These are phyloP conservation scores for Lates calcarifer DNA, from an alignment of 2,113 vertebrate genomes.

Conservation along the genomic window DNA sequence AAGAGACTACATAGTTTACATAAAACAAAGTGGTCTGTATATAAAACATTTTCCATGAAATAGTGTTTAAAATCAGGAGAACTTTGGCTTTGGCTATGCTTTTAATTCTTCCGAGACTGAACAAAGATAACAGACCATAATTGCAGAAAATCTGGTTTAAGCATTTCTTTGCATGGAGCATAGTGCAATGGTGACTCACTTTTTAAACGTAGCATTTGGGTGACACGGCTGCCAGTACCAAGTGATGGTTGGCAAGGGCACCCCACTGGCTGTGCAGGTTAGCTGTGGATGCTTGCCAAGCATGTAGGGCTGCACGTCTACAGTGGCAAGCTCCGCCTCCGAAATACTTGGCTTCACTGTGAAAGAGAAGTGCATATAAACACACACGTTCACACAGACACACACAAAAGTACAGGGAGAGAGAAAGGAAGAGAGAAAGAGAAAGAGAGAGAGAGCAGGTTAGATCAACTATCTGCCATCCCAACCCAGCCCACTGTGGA, in stretches of 20 bases:
- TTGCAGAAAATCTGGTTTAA: background rate
- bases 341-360: slow-evolving; percentile 90
- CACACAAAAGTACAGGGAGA: slow-evolving; percentile 27
- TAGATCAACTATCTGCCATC: slow-evolving; percentile 26
- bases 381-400: slow-evolving; percentile 2
- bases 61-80: slow-evolving; percentile 6
- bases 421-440: slow-evolving; percentile 11
- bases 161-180: background rate
- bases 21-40: background rate
- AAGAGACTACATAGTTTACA: background rate
- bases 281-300: slow-evolving; percentile 81
- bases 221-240: slow-evolving; percentile 92
- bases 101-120: background rate
- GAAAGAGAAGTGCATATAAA: slow-evolving; percentile 29
- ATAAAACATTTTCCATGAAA: background rate
- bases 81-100: background rate
- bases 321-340: slow-evolving; percentile 83
- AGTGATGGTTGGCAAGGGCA: slow-evolving; percentile 83
- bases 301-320: slow-evolving; percentile 70
- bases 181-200: slow-evolving; percentile 73
- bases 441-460: slow-evolving; percentile 41
- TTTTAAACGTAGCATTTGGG: slow-evolving; percentile 24
- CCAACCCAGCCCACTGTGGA: slow-evolving; percentile 27
- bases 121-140: background rate
- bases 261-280: slow-evolving; percentile 85